Conservation (phyloP, 1,140 invertebrate species). For the Orius insidiosus region DNA sequence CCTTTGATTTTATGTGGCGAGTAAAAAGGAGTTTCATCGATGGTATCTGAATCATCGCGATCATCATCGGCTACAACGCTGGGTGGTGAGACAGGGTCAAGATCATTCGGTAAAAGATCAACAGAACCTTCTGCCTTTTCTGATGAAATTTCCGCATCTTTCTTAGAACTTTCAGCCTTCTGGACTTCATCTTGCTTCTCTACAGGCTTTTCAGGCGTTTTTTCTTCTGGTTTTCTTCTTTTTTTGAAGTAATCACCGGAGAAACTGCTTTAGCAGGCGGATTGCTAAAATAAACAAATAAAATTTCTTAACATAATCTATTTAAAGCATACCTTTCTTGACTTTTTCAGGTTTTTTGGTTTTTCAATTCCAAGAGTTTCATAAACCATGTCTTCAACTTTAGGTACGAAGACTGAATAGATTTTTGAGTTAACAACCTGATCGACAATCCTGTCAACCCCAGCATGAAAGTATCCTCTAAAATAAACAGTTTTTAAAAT, state of each 20-base stretch:
- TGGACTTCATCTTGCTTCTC: slow-evolving; percentile 20
- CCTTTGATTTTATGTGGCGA: background rate
- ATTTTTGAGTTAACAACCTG: slow-evolving; percentile 91
- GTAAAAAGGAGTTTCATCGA: slow-evolving; percentile 16
- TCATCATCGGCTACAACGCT: slow-evolving; percentile 30
- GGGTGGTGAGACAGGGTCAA: slow-evolving; percentile 60
- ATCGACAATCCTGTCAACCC: slow-evolving; percentile 83
- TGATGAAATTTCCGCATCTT: background rate
- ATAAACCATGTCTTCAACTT: slow-evolving; percentile 80
- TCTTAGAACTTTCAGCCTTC: background rate
- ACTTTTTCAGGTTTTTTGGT: slow-evolving; percentile 14
- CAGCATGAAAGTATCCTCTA: slow-evolving; percentile 54
- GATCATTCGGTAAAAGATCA: slow-evolving; percentile 49
- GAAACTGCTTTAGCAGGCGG: background rate
- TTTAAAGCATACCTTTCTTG: no score
- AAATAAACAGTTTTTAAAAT: slow-evolving; percentile 19
- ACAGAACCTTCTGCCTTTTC: slow-evolving; percentile 19
- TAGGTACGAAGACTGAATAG: slow-evolving; percentile 61
- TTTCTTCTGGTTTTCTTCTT: slow-evolving; percentile 1
- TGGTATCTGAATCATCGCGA: slow-evolving; percentile 2
- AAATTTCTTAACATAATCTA: no score
- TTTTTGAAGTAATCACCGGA: no score
- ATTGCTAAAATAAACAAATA: background rate
- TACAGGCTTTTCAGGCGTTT: slow-evolving; percentile 22
- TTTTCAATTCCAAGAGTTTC: slow-evolving; percentile 61